Evolutionary conservation across 2,113 vertebrate species (phyloP).

Genomic region (Tetrao urogallus): DNA sequence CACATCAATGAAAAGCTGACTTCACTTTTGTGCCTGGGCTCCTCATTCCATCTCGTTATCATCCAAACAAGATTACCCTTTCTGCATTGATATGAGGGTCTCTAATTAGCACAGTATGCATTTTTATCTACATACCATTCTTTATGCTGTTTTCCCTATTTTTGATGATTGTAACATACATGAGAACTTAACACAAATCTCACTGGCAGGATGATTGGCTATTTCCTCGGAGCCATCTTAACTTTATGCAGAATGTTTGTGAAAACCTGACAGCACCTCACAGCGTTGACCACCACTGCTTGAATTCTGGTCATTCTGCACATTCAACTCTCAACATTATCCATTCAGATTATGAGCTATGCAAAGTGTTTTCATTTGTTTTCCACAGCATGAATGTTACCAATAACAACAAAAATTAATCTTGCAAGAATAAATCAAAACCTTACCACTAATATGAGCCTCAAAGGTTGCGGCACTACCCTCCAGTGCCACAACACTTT

Average conservation of each 20-base stretch:
- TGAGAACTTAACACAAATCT: not conserved
- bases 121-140: not conserved
- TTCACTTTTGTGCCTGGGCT: not conserved
- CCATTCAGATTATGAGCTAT: not conserved
- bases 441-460: slow-evolving; percentile 98
- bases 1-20: not conserved
- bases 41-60: not conserved
- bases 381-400: not conserved
- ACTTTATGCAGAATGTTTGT: not conserved
- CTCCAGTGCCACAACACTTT: slow-evolving; percentile 99
- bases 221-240: not conserved
- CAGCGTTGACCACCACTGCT: not conserved
- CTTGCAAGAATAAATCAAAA: not conserved
- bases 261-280: not conserved
- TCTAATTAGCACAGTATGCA: not conserved
- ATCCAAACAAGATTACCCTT: not conserved
- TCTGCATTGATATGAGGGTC: not conserved
- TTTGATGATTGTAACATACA: not conserved
- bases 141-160: not conserved
- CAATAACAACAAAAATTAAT: not conserved
- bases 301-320: not conserved
- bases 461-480: slow-evolving; percentile 99
- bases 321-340: not conserved
- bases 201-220: not conserved
- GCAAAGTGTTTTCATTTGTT: not conserved